Evolutionary conservation across 2,888 invertebrate species (phyloP), one percentile per base, ranked within the genome.

Genomic region (Cybosia mesomella): DNA sequence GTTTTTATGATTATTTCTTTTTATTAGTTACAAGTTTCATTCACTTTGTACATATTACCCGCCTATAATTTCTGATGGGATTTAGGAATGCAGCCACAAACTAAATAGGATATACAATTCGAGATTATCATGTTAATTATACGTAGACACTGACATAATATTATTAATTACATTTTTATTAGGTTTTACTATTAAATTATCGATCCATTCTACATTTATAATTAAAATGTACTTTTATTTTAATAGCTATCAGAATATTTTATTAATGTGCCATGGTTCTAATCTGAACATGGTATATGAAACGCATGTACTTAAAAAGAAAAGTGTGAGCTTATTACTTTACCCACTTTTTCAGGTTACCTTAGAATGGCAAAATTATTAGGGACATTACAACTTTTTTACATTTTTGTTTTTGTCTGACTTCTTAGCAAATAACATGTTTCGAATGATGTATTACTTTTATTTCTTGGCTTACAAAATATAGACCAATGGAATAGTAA

Each of bases 1-100:
- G 89, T 87, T 90, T 90, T 89, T 86, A 74, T 86, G 81, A 82
- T 88, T 88, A 83, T 85, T 87, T 76, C 67, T 82, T 86, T 87
- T 86, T 82, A 81, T 73, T 73, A 61, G 32, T 55, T 77, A 76
- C 64, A 71, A 79, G 69, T 76, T 80, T 79, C 69, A 79, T 77
- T 75, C 73, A 75, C 70, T 65, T 73, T 72, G 79, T 67, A 66
- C 70, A 72, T 67, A 78, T 79, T 76, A 71, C 53, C 58, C 59
- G 58, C 10, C 64, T 58, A 60, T 70, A 68, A 67, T 54, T 69
- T 75, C 64, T 66, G 61, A 43, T 70, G 62, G 63, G 34, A 58
- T 70, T 53, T 71, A 69, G 61, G 60, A 65, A 70, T 71, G 72
- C 63, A 39, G 62, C 53, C 68, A 69, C 71, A 77, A 65, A 73